Evolutionary conservation across 2,113 vertebrate species (phyloP), one percentile per base, ranked within the genome.

Genomic region (Pterocles gutturalis): DNA sequence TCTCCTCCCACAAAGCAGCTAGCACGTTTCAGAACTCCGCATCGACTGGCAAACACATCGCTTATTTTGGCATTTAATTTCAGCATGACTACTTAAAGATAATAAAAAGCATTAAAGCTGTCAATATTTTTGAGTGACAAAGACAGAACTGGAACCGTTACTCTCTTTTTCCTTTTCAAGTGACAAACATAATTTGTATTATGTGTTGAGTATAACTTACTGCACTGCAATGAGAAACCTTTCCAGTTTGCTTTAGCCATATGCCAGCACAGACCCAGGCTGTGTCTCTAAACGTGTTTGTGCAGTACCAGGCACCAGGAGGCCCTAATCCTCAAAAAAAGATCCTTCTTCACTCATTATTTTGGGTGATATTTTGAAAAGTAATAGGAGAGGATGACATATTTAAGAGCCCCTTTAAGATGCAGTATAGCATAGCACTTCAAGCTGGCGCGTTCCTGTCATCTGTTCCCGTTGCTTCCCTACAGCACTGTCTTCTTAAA

Each of bases 11-110:
- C 95, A 97, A 95, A 91, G 62, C 57, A 96, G 29, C 91, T 28
- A 91, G 53, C 89, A 80, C 5, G 7, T 95, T 96, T 96, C 83
- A 89, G 95, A 93, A 73, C 81, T 89, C 73, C 57, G 65, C 66
- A 71, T 96, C 53, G 65, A 41, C 89, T 91, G 77, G 90, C 94
- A 96, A 97, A 93, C 93, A 87, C 54, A 51, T 76, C 3, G 17
- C 53, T 97, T 96, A 89, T 95, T 96, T 96, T 97, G 95, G 94
- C 92, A 96, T 87, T 89, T 94, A 94, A 97, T 97, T 97, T 97
- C 91, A 89, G 78, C 65, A 64, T 87, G 83, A 89, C 91, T 93
- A 41, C 84, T 91, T 92, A 89, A 82, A 93, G 81, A 96, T 95
- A 96, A 97, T 95, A 83, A 58, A 96, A 73, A 95, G 28, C 36